Percentiles rank a stretch among this genome's conserved stretches.
Conservation (phyloP, 2,797 vertebrate species). For the Liasis olivaceus region DNA sequence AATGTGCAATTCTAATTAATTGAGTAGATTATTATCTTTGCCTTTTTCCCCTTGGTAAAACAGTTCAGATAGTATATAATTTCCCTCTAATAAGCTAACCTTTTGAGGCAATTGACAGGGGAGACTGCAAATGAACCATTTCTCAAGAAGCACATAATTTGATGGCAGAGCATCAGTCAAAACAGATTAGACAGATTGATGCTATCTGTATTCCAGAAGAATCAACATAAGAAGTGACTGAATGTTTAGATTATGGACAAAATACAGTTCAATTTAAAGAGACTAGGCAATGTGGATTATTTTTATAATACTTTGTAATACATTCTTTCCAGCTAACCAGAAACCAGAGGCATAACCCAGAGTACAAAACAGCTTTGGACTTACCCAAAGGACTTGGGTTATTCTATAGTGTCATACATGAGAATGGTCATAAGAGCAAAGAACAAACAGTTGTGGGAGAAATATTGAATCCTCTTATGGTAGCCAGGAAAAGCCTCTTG, state of each 20-base stretch:
- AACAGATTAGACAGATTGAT: slow-evolving; percentile 24
- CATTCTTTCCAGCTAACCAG: neutral
- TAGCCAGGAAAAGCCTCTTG: neutral
- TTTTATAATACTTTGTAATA: neutral
- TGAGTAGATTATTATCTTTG: neutral
- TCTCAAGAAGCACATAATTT: slow-evolving; percentile 7
- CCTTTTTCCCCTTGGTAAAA: fast-evolving
- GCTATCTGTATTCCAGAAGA: slow-evolving; percentile 11
- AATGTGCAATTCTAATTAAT: neutral
- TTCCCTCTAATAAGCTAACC: slow-evolving; percentile 24
- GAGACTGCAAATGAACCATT: slow-evolving; percentile 17
- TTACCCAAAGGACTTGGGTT: neutral
- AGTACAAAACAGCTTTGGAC: neutral
- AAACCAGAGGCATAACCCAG: neutral
- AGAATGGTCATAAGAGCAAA: neutral
- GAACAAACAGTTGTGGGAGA: neutral
- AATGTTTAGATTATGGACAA: slow-evolving; percentile 34
- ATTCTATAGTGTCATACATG: neutral
- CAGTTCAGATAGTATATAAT: neutral
- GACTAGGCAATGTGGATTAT: neutral
- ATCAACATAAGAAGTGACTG: neutral
- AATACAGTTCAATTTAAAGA: neutral
- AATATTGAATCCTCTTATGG: neutral
- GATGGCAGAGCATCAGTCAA: slow-evolving; percentile 35
- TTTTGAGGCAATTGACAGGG: slow-evolving; percentile 29